These are phyloP conservation scores for Diprion similis DNA, from an alignment of 1,140 invertebrate genomes.

Conservation along the genomic window DNA sequence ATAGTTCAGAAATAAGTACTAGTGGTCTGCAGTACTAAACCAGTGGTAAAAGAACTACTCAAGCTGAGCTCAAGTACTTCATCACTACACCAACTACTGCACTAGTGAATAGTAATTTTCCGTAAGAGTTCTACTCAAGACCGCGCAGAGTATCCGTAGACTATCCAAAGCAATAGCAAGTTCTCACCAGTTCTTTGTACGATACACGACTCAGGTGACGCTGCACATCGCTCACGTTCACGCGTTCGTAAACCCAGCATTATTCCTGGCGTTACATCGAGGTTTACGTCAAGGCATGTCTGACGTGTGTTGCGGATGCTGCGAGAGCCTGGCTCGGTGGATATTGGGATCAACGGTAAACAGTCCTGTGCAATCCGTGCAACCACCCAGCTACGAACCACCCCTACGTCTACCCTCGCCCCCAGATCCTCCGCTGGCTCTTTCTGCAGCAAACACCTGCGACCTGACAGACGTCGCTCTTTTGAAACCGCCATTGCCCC, in stretches of 20 bases:
- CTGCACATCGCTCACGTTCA: constrained; percentile 88
- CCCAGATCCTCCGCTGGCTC: constrained; percentile 51
- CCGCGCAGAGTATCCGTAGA: too few relatives aligned
- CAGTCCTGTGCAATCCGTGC: constrained; percentile 53
- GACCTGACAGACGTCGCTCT: constrained; percentile 60
- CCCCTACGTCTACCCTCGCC: constrained; percentile 48
- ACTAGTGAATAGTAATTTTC: too few relatives aligned
- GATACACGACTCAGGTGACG: constrained; percentile 71
- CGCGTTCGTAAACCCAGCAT: constrained; percentile 83
- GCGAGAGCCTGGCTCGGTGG: constrained; percentile 69
- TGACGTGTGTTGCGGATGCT: constrained; percentile 77
- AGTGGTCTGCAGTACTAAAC: too few relatives aligned
- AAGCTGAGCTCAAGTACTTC: too few relatives aligned
- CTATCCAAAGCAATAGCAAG: too few relatives aligned
- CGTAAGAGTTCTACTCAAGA: too few relatives aligned
- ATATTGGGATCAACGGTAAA: constrained; percentile 62
- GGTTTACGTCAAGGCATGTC: constrained; percentile 74
- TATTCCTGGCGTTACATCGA: constrained; percentile 81
- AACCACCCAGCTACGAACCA: constrained; percentile 40
- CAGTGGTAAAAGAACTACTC: too few relatives aligned
- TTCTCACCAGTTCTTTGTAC: constrained; percentile 2
- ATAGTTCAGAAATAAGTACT: too few relatives aligned
- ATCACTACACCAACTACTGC: too few relatives aligned
- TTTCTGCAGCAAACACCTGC: constrained; percentile 31
- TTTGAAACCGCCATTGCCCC: constrained; percentile 60